phyloP scores from a whole-genome alignment of 2,797 vertebrate genomes.

The Chaenodraco wilsoni region DNA sequence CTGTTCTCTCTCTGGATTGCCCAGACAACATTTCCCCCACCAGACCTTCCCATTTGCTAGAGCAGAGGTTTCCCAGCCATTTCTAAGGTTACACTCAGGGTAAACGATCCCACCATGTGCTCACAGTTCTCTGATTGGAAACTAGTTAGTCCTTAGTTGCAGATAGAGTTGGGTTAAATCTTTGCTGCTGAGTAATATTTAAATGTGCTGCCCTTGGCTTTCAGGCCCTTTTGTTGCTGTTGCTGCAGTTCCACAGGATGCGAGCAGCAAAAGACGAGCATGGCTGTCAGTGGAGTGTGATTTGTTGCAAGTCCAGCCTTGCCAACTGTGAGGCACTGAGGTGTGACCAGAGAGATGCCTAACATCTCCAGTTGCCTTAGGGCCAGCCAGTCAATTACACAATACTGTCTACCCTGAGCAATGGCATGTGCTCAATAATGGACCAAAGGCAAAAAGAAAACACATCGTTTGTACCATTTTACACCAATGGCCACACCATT shows the following conservation, averaged over 20 bases:
- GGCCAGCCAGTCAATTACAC: conserved; percentile 82
- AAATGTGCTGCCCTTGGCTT: conserved; percentile 64
- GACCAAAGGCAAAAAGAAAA: conserved; percentile 62
- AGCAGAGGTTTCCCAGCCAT: conserved; percentile 63
- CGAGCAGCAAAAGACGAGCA: conserved; percentile 61
- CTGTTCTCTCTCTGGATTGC: conserved; percentile 87
- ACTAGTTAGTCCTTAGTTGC: conserved; percentile 54
- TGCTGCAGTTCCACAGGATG: conserved; percentile 66
- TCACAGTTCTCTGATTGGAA: conserved; percentile 60
- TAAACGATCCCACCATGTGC: conserved; percentile 59
- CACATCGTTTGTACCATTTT: conserved; percentile 32
- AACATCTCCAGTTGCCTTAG: conserved; percentile 80
- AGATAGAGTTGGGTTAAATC: conserved; percentile 34
- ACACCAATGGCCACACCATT: conserved; percentile 15
- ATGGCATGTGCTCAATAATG: conserved; percentile 73
- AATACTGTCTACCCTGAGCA: conserved; percentile 74
- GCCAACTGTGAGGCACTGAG: conserved; percentile 82
- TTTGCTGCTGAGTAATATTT: conserved; percentile 66
- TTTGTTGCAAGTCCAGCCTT: conserved; percentile 80
- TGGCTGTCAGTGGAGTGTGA: conserved; percentile 74
- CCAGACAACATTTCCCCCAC: conserved; percentile 80
- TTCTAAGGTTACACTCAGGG: conserved; percentile 67
- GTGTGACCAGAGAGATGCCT: conserved; percentile 78
- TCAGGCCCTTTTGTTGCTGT: conserved; percentile 55
- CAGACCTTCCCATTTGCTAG: conserved; percentile 66